A percentile compares a stretch with the other conserved stretches of the same genome.
These are phyloP conservation scores for Osmerus mordax DNA, from an alignment of 2,113 vertebrate genomes.

Conservation along the genomic window DNA sequence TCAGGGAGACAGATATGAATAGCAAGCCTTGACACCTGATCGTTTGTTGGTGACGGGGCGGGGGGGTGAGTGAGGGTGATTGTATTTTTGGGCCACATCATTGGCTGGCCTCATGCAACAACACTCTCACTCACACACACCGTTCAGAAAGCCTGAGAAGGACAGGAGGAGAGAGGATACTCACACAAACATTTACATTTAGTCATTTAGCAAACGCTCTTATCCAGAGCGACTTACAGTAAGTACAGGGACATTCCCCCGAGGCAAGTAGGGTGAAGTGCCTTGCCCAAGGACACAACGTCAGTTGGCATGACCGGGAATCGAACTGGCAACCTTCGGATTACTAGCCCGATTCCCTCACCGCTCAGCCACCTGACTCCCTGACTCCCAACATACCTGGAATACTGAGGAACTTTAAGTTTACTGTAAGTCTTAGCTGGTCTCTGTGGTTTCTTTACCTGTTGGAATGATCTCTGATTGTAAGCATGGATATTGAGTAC, in stretches of 20 bases:
- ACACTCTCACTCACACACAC: slow-evolving; percentile 20
- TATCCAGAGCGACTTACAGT: too few species aligned
- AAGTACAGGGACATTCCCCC: too few species aligned
- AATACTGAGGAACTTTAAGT: slow-evolving; percentile 1
- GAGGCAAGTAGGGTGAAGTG: too few species aligned
- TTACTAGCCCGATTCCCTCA: too few species aligned
- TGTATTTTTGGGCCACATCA: slow-evolving; percentile 57
- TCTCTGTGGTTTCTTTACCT: slow-evolving; percentile 20
- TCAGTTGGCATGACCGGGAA: too few species aligned
- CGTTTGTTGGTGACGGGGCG: slow-evolving; percentile 39
- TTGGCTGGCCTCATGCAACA: slow-evolving; percentile 10
- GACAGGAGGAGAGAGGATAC: slow-evolving; percentile 26
- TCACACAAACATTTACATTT: slow-evolving; percentile 5
- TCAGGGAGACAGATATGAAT: slow-evolving; percentile 71
- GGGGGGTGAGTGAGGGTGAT: slow-evolving; percentile 19
- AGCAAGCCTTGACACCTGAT: slow-evolving; percentile 68
- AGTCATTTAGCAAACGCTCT: too few species aligned
- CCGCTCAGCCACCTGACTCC: too few species aligned
- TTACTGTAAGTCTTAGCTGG: too few species aligned
- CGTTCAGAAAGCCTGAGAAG: slow-evolving; percentile 29
- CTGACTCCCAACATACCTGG: too few species aligned
- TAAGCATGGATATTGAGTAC: background rate
- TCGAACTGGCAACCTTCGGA: too few species aligned
- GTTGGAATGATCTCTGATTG: slow-evolving; percentile 29
- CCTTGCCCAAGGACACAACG: too few species aligned